These are phyloP conservation scores for Anoplius nigerrimus DNA, from an alignment of 2,888 invertebrate species.

Conservation along the genomic window DNA sequence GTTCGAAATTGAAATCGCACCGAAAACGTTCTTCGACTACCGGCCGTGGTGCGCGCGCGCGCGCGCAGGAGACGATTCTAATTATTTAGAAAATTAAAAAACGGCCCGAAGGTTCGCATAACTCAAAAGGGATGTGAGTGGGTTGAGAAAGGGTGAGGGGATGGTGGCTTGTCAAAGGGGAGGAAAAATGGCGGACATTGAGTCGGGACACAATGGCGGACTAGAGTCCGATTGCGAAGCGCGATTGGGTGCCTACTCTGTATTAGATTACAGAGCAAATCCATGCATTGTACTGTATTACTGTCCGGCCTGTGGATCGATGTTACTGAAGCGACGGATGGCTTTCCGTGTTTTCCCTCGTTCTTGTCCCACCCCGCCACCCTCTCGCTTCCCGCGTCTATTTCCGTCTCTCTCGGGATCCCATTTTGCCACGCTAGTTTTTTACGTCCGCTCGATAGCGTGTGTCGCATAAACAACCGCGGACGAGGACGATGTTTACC, in stretches of 20 bases:
- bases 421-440: too few relatives aligned
- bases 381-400: background rate
- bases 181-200: constrained; percentile 51
- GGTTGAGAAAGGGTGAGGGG: constrained; percentile 33
- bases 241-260: constrained; percentile 2
- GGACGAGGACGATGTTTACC: background rate
- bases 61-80: too few relatives aligned
- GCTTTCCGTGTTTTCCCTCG: too few relatives aligned
- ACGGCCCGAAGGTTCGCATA: constrained; percentile 1
- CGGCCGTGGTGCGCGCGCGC: background rate
- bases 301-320: constrained; percentile 2
- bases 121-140: constrained; percentile 39
- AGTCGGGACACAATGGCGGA: constrained; percentile 34
- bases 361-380: too few relatives aligned
- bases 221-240: constrained; percentile 27
- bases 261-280: background rate
- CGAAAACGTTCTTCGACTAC: constrained; percentile 6
- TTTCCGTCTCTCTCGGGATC: constrained; percentile 7
- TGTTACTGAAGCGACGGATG: background rate
- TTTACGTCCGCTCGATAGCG: too few relatives aligned
- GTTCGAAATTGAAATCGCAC: constrained; percentile 13
- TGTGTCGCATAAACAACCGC: too few relatives aligned
- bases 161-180: too few relatives aligned
- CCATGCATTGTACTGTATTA: constrained; percentile 5
- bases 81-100: background rate